Conservation (phyloP, 2,113 vertebrate genomes). For the Emydocephalus ijimae region DNA sequence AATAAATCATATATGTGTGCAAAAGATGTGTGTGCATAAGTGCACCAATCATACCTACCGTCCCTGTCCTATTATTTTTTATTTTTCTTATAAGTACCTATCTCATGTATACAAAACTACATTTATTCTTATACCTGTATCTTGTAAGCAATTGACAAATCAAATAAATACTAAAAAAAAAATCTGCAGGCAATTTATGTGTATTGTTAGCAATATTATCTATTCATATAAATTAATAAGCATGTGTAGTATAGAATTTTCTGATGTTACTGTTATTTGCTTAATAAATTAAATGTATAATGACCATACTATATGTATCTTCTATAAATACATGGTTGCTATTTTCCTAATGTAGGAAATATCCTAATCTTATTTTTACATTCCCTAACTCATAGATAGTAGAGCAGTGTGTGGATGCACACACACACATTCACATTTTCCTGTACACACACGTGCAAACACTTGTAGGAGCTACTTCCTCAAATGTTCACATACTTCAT, state of each 20-base stretch:
- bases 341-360: not conserved
- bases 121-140: too few species aligned
- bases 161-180: too few species aligned
- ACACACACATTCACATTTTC: not conserved
- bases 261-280: not conserved
- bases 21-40: too few species aligned
- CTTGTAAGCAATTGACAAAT: too few species aligned
- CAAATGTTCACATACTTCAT: not conserved
- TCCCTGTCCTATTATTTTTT: too few species aligned
- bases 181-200: not conserved
- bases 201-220: not conserved
- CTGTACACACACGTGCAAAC: not conserved
- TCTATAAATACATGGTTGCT: not conserved
- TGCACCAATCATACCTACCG: too few species aligned
- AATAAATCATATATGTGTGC: conserved; percentile 21
- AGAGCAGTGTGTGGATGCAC: not conserved
- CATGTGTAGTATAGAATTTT: not conserved
- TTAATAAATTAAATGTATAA: not conserved
- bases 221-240: not conserved
- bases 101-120: too few species aligned
- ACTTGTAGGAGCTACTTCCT: not conserved
- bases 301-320: not conserved
- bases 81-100: too few species aligned
- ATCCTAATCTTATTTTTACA: not conserved
- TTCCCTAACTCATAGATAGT: not conserved